Conservation (phyloP, 1,140 invertebrate genomes). For the Dreissena rostriformis region DNA sequence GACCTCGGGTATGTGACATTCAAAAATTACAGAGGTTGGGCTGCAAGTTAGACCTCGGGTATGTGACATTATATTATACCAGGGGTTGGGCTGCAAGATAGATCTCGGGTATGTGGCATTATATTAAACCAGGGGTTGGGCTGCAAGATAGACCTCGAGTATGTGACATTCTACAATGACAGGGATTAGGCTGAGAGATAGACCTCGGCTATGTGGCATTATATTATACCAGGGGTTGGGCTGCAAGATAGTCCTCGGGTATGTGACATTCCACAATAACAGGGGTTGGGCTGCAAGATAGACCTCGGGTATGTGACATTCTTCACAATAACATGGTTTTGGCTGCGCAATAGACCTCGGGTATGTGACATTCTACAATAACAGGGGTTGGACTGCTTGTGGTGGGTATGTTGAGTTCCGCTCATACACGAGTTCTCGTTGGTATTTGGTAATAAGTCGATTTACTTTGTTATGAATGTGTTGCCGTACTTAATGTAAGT, state of each 20-base stretch:
- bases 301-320: constrained; percentile 62
- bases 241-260: constrained; percentile 67
- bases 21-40: neutral
- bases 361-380: constrained; percentile 40
- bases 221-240: no score
- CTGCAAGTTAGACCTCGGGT: no score
- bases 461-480: no score
- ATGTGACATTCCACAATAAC: no score
- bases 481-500: no score
- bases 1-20: constrained; percentile 63
- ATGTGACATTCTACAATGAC: no score
- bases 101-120: constrained; percentile 61
- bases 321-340: no score
- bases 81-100: constrained; percentile 45
- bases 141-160: constrained; percentile 68
- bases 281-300: constrained; percentile 68
- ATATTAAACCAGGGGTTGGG: no score
- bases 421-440: no score
- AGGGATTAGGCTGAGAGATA: no score
- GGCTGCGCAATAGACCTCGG: constrained; percentile 69
- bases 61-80: constrained; percentile 2
- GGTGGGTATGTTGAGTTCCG: no score
- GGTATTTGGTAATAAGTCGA: no score
- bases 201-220: constrained; percentile 61
- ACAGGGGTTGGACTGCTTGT: neutral